phyloP scores from a whole-genome alignment of 2,888 invertebrate genomes.

The Pyrgus malvae region DNA sequence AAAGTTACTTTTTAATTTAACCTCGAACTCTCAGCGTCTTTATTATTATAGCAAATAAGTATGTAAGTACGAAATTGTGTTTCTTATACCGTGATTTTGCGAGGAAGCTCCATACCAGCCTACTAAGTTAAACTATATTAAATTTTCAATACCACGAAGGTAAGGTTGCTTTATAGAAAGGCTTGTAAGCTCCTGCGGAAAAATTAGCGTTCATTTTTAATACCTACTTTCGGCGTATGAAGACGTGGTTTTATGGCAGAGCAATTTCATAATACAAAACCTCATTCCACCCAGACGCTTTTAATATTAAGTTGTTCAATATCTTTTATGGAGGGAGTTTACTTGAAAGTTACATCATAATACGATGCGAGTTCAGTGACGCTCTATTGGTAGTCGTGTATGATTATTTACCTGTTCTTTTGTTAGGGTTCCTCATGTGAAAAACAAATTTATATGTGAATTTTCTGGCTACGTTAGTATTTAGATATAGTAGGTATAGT shows the following conservation, averaged over 20 bases:
- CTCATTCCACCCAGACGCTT: background rate
- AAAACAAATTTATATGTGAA: no score
- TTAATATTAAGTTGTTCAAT: conserved; percentile 15
- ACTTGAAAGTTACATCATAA: background rate
- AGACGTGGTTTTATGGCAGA: conserved; percentile 7
- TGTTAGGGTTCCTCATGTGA: no score
- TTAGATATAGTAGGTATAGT: no score
- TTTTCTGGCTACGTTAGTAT: no score
- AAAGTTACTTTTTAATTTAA: background rate
- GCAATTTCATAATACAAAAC: conserved; percentile 20
- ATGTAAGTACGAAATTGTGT: background rate
- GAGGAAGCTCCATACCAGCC: conserved; percentile 31
- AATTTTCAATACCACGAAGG: conserved; percentile 46
- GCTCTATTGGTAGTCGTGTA: background rate
- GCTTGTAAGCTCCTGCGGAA: conserved; percentile 10
- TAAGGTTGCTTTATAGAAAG: conserved; percentile 10
- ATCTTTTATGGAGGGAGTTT: conserved; percentile 4
- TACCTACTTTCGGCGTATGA: conserved; percentile 18
- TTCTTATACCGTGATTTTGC: background rate
- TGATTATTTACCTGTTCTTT: no score
- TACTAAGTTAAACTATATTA: conserved; percentile 47
- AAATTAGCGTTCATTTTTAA: conserved; percentile 19
- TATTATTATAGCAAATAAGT: background rate
- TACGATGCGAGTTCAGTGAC: background rate
- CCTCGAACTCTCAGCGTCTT: background rate